phyloP scores from a whole-genome alignment of 2,888 invertebrate genomes.

The Drosophila engyochracea region DNA sequence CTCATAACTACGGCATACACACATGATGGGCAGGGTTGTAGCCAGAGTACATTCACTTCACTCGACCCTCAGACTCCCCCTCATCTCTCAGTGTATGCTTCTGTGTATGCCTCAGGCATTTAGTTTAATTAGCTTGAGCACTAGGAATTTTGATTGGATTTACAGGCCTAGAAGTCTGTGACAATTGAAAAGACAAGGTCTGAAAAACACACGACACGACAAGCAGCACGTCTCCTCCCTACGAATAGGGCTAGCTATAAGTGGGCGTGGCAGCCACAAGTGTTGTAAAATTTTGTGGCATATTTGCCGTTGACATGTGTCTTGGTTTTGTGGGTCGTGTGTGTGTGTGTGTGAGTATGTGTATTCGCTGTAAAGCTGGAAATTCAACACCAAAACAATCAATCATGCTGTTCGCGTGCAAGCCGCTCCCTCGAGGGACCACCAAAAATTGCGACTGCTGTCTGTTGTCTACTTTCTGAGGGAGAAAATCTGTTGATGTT shows the following conservation, averaged over 20 bases:
- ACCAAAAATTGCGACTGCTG: slow-evolving; percentile 47
- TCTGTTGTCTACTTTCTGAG: slow-evolving; percentile 13
- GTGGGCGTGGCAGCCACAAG: slow-evolving; percentile 48
- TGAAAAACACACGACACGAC: slow-evolving; percentile 15
- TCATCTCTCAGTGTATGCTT: neutral
- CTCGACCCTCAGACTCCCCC: neutral
- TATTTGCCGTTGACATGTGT: slow-evolving; percentile 70
- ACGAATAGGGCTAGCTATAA: slow-evolving; percentile 1
- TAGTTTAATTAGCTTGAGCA: slow-evolving; percentile 66
- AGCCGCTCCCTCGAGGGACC: slow-evolving; percentile 15
- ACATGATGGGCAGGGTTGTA: slow-evolving; percentile 3
- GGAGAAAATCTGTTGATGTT: slow-evolving; percentile 10
- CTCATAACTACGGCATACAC: slow-evolving; percentile 52
- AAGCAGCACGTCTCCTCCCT: neutral
- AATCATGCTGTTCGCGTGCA: slow-evolving; percentile 62
- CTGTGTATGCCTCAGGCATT: slow-evolving; percentile 29
- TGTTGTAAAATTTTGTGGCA: slow-evolving; percentile 57
- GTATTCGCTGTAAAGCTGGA: slow-evolving; percentile 24
- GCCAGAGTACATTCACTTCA: slow-evolving; percentile 44
- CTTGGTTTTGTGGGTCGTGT: slow-evolving; percentile 38
- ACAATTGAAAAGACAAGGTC: slow-evolving; percentile 49
- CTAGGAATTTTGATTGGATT: slow-evolving; percentile 65
- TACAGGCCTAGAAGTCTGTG: slow-evolving; percentile 42
- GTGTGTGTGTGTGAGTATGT: slow-evolving; percentile 15
- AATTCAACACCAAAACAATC: slow-evolving; percentile 66